phyloP scores from a whole-genome alignment of 2,797 vertebrate genomes.

The Trachops cirrhosus region DNA sequence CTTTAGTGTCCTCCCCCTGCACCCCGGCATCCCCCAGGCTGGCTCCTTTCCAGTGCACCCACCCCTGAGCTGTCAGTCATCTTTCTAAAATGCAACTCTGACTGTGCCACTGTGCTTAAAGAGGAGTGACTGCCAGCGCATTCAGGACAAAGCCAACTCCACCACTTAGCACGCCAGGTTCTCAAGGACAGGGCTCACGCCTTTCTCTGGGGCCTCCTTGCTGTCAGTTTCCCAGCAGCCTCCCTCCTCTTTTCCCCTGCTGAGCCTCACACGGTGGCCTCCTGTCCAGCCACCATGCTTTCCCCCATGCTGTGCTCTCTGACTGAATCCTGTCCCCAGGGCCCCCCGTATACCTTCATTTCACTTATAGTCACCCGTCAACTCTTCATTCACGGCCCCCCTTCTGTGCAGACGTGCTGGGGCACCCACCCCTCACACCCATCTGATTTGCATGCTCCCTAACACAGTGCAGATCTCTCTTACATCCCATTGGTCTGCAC shows the following conservation, averaged over 20 bases:
- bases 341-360: background rate
- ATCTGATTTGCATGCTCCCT: background rate
- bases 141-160: background rate
- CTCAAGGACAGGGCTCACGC: fast-evolving
- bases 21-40: too few relatives aligned
- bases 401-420: background rate
- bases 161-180: background rate
- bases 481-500: background rate
- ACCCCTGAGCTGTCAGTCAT: background rate
- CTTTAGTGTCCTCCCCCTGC: background rate
- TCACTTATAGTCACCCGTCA: background rate
- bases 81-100: background rate
- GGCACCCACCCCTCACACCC: background rate
- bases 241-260: background rate
- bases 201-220: background rate
- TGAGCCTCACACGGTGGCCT: background rate
- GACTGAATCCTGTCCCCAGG: background rate
- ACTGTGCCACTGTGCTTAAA: background rate
- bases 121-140: background rate
- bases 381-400: background rate
- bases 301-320: background rate
- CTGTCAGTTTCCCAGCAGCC: background rate
- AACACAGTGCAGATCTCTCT: background rate
- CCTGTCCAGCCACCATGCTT: background rate
- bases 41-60: background rate